These are phyloP conservation scores for Mellivora capensis DNA, from an alignment of 2,113 vertebrate species.

Conservation along the genomic window DNA sequence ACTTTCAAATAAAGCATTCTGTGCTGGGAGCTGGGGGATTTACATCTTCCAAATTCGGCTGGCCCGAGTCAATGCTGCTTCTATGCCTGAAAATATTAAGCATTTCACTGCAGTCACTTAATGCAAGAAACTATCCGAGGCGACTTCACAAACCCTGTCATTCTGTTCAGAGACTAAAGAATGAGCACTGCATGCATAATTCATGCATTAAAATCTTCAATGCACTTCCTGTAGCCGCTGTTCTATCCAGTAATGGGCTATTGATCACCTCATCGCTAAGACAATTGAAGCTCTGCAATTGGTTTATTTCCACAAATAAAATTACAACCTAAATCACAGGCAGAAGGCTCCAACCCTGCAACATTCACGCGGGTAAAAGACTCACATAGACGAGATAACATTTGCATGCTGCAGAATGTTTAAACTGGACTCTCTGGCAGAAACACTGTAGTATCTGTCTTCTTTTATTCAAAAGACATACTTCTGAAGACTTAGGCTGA, in stretches of 20 bases:
- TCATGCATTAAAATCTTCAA: slow-evolving; percentile 86
- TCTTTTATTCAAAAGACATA: background rate
- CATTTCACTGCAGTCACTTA: slow-evolving; percentile 84
- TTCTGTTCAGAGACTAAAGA: slow-evolving; percentile 79
- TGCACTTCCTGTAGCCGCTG: slow-evolving; percentile 85
- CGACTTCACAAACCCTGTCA: slow-evolving; percentile 81
- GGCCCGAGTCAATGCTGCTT: slow-evolving; percentile 79
- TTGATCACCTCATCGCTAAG: slow-evolving; percentile 85
- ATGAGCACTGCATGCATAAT: slow-evolving; percentile 89
- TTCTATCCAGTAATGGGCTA: slow-evolving; percentile 86
- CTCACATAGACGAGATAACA: slow-evolving; percentile 15
- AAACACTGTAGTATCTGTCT: slow-evolving; percentile 9
- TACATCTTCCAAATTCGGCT: slow-evolving; percentile 80
- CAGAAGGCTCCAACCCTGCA: slow-evolving; percentile 68
- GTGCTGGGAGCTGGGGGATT: slow-evolving; percentile 74
- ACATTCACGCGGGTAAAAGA: slow-evolving; percentile 44
- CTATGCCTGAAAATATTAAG: slow-evolving; percentile 81
- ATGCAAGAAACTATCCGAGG: slow-evolving; percentile 82
- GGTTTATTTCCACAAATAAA: slow-evolving; percentile 77
- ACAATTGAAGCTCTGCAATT: slow-evolving; percentile 82
- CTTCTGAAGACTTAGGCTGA: background rate
- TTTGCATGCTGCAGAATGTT: slow-evolving; percentile 67
- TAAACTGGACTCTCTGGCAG: slow-evolving; percentile 43
- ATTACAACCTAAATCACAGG: slow-evolving; percentile 68
- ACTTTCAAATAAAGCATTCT: slow-evolving; percentile 82